These are phyloP conservation scores for Erynnis tages DNA, from an alignment of 2,888 invertebrate genomes.

Conservation along the genomic window DNA sequence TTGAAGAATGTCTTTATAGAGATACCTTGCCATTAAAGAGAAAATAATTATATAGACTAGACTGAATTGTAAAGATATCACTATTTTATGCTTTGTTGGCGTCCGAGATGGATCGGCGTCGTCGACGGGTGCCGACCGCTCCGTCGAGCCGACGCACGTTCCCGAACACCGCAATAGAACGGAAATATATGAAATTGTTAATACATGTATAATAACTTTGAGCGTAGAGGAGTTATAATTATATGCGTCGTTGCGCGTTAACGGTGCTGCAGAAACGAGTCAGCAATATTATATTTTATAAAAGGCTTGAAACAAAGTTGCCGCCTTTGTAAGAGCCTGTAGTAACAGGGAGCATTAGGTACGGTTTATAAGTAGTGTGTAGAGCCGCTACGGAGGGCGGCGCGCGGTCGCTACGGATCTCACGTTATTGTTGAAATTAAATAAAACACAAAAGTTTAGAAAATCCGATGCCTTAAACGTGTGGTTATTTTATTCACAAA, in stretches of 20 bases:
- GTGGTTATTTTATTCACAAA: too few relatives aligned
- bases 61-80: conserved; percentile 81
- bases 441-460: too few relatives aligned
- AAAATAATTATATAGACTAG: conserved; percentile 80
- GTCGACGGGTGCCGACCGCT: conserved; percentile 64
- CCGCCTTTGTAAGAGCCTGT: conserved; percentile 24
- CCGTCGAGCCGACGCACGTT: conserved; percentile 60
- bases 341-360: conserved; percentile 20
- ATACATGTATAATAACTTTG: conserved; percentile 55
- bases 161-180: conserved; percentile 57
- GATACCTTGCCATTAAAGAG: conserved; percentile 79
- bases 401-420: conserved; percentile 18
- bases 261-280: conserved; percentile 33
- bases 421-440: too few relatives aligned
- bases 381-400: conserved; percentile 14
- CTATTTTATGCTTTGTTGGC: conserved; percentile 81
- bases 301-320: conserved; percentile 24
- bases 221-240: conserved; percentile 55
- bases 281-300: conserved; percentile 26
- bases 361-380: conserved; percentile 23
- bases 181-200: conserved; percentile 66
- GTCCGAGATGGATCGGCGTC: conserved; percentile 73
- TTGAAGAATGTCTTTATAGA: conserved; percentile 78
- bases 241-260: conserved; percentile 40
- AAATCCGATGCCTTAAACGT: too few relatives aligned